A percentile compares a stretch with the other conserved stretches of the same genome.
phyloP scores from a whole-genome alignment of 2,113 vertebrate genomes.

The Nestor notabilis region DNA sequence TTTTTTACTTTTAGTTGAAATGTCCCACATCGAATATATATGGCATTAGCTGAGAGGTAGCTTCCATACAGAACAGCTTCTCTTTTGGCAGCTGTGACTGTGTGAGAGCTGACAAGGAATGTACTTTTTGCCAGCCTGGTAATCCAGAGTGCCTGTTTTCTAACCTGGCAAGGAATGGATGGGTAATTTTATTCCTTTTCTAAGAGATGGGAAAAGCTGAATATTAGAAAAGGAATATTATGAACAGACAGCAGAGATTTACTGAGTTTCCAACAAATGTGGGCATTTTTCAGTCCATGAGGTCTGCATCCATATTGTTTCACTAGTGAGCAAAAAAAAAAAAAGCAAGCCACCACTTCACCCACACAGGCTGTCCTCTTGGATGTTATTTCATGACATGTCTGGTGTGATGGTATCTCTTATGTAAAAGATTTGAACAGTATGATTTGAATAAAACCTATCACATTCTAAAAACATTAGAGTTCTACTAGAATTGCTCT shows the following conservation, averaged over 20 bases:
- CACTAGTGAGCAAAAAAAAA: neutral
- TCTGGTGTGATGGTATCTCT: neutral
- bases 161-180: neutral
- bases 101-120: neutral
- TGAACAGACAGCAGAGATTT: neutral
- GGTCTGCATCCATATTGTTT: neutral
- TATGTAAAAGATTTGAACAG: neutral
- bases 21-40: neutral
- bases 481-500: neutral
- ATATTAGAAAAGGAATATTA: neutral
- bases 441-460: neutral
- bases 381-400: neutral
- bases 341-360: neutral
- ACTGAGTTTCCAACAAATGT: neutral
- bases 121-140: neutral
- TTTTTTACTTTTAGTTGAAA: neutral
- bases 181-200: neutral
- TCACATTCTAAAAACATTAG: neutral
- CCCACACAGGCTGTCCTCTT: neutral
- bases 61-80: neutral
- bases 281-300: neutral
- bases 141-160: neutral
- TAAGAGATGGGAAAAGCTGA: neutral
- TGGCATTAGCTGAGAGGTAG: neutral
- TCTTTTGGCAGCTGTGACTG: neutral